Conservation (phyloP, 2,113 vertebrate species). For the Equus quagga region DNA sequence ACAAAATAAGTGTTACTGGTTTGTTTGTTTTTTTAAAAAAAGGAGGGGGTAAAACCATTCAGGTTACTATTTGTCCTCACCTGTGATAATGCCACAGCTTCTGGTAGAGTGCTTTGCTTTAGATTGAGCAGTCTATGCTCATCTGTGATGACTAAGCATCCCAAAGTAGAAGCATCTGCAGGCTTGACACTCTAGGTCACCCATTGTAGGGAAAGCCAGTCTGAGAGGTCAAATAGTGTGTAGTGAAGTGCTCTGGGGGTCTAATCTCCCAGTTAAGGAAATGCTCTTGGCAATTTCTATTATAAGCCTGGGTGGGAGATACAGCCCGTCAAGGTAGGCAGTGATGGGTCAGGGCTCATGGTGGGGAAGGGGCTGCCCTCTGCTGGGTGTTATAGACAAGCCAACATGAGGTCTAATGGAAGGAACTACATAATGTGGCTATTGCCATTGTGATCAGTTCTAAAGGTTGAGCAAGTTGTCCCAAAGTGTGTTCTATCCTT, state of each 20-base stretch:
- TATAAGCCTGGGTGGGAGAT: neutral
- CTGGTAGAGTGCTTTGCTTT: neutral
- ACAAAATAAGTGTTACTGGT: constrained; percentile 40
- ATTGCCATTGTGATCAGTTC: neutral
- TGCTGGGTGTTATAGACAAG: neutral
- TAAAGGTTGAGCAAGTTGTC: neutral
- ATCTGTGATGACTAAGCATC: too few relatives aligned
- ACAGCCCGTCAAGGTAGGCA: neutral
- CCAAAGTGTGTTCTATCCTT: neutral
- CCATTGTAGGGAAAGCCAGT: neutral
- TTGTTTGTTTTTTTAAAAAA: neutral
- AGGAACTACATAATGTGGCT: too few relatives aligned
- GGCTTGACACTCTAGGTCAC: too few relatives aligned
- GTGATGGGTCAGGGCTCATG: neutral
- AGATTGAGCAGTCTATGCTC: neutral
- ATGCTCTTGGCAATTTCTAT: accelerated
- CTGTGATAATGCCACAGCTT: neutral
- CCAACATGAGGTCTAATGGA: neutral
- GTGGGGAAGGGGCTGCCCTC: neutral
- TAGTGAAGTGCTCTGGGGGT: neutral
- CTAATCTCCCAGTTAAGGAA: neutral
- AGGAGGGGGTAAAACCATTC: too few relatives aligned
- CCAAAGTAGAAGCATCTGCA: neutral
- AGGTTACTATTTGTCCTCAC: neutral
- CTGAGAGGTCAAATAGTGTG: accelerated